phyloP scores from a whole-genome alignment of 2,113 vertebrate species.

The Lucifuga dentata region DNA sequence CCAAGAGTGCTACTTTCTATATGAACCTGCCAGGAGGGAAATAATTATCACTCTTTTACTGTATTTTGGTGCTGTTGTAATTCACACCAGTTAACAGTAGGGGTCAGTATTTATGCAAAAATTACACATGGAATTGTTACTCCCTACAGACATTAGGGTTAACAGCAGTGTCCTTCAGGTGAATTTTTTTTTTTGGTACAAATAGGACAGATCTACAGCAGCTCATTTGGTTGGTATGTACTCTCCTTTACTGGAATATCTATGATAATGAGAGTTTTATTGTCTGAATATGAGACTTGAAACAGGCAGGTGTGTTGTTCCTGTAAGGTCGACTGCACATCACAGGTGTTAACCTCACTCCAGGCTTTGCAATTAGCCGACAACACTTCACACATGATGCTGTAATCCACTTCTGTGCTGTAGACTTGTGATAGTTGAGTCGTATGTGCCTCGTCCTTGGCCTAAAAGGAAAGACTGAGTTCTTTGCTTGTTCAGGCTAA shows the following conservation, averaged over 20 bases:
- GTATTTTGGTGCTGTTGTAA: not conserved
- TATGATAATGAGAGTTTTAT: not conserved
- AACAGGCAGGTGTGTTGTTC: constrained; percentile 1
- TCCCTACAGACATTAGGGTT: not conserved
- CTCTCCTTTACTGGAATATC: not conserved
- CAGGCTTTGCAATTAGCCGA: constrained; percentile 62
- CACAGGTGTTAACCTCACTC: constrained; percentile 36
- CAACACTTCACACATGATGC: constrained; percentile 43
- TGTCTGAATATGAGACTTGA: not conserved
- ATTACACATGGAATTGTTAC: not conserved
- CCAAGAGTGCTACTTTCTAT: no score
- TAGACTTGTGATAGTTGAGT: constrained; percentile 47
- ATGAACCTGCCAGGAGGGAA: no score
- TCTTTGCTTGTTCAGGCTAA: rapidly evolving
- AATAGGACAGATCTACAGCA: not conserved
- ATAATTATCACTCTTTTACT: no score
- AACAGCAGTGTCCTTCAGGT: not conserved
- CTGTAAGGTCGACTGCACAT: constrained; percentile 12
- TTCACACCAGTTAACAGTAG: not conserved
- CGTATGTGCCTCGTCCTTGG: constrained; percentile 45
- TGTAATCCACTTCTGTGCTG: constrained; percentile 57
- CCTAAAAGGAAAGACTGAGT: constrained; percentile 39
- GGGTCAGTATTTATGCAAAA: not conserved
- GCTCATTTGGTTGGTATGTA: not conserved
- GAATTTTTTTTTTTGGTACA: not conserved